Conservation (phyloP, 2,888 invertebrate species). For the Oscheius sp. region DNA sequence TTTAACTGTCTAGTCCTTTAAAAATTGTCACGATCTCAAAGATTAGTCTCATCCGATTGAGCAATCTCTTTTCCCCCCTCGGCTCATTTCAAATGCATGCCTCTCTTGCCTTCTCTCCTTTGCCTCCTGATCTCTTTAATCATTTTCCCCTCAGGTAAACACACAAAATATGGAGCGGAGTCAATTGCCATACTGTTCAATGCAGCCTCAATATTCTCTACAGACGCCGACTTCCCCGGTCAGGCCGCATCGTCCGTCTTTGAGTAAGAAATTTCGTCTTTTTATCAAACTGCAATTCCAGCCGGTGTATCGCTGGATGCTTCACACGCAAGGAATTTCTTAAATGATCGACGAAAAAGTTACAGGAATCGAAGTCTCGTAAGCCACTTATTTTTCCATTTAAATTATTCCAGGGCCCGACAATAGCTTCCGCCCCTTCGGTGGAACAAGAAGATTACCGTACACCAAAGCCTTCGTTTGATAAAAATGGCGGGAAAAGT, state of each 20-base stretch:
- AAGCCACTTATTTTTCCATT: constrained; percentile 9
- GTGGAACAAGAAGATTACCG: constrained; percentile 73
- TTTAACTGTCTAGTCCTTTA: not conserved
- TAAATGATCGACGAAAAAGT: constrained; percentile 52
- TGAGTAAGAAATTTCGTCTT: constrained; percentile 24
- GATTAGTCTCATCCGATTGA: not conserved
- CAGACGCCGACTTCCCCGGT: constrained; percentile 37
- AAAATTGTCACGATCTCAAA: not conserved
- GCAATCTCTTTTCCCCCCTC: constrained; percentile 3
- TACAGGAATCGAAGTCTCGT: constrained; percentile 57
- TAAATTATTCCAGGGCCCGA: constrained; percentile 65
- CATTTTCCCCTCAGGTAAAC: not conserved
- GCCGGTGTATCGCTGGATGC: constrained; percentile 48
- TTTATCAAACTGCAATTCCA: not conserved
- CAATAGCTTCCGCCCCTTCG: constrained; percentile 71
- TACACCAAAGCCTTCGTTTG: constrained; percentile 69
- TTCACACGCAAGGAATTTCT: constrained; percentile 42
- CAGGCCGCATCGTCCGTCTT: constrained; percentile 29
- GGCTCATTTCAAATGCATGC: not conserved
- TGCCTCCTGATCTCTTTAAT: not conserved
- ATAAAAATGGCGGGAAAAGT: constrained; percentile 66
- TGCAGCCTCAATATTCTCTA: constrained; percentile 35
- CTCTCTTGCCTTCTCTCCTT: not conserved
- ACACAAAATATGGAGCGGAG: constrained; percentile 32
- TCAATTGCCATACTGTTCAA: constrained; percentile 25